Base-by-base conservation (phyloP, 2,888 invertebrate species). In the Dorcus parallelipipedus region DNA sequence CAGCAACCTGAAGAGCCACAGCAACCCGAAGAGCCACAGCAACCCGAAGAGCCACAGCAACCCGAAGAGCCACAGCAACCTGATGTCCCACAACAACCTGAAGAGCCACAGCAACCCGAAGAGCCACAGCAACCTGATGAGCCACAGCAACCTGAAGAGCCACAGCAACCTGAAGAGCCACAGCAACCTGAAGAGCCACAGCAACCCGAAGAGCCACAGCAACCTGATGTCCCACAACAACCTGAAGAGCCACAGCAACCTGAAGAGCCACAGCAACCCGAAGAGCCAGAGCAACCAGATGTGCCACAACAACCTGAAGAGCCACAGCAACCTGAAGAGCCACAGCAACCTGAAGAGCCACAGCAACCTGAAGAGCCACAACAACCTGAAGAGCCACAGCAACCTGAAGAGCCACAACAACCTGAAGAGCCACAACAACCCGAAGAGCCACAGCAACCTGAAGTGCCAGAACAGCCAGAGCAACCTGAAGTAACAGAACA, bases 221-320 rank as follows among this genome's bases (percentile, higher is more conserved):
- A 83, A 73, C 79, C 83, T 3, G 79, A 78, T 65, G 79, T 83
- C 1, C 78, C 77, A 64, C 75, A 80, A 1, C 75, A 80, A 66
- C 75, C 80, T 1, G 71, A 76, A 61, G 69, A 75, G 23, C 69
- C 80, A 67, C 75, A 80, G 5, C 78, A 77, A 66, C 73, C 80
- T 0, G 73, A 76, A 54, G 67, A 70, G 62, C 73, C 77, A 1
- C 66, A 73, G 8, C 69, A 71, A 58, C 69, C 77, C 0, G 69
- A 74, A 50, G 67, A 73, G 57, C 67, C 20, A 20, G 20, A 20
- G 20, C 20, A 20, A 20, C 20, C 20, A 3, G 20, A 20, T 3
- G 20, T 20, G 63, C 79, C 81, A 0, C 73, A 75, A 59, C 72
- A 50, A 45, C 38, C 80, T 0, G 77, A 79, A 47, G 80, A 73